Percentiles rank a stretch among this genome's conserved stretches.
Evolutionary conservation across 2,113 vertebrate species (phyloP).

Genomic region (Epinephelus lanceolatus): DNA sequence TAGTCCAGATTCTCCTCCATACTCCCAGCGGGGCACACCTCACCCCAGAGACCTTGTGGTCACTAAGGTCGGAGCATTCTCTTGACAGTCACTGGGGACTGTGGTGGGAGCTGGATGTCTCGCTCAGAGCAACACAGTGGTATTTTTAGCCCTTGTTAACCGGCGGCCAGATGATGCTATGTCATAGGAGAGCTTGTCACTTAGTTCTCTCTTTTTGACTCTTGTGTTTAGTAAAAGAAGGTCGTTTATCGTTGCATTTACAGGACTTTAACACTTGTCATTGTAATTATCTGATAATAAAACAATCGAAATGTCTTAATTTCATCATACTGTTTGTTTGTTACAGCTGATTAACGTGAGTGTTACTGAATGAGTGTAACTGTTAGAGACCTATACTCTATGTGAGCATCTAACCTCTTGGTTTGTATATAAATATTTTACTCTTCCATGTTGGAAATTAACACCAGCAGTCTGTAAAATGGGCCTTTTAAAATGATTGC

Average conservation of each 20-base stretch:
- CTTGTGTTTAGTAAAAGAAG: slow-evolving; percentile 24
- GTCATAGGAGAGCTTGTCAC: slow-evolving; percentile 62
- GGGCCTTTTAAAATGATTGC: slow-evolving; percentile 15
- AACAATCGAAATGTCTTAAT: slow-evolving; percentile 8
- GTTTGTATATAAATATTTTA: slow-evolving; percentile 19
- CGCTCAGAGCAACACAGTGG: slow-evolving; percentile 43
- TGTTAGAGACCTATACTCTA: background rate
- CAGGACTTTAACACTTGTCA: background rate
- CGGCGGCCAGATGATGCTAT: slow-evolving; percentile 58
- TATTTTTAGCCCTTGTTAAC: slow-evolving; percentile 72
- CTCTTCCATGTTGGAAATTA: slow-evolving; percentile 62
- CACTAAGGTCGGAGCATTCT: slow-evolving; percentile 57
- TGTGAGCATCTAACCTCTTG: slow-evolving; percentile 20
- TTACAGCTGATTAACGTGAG: slow-evolving; percentile 10
- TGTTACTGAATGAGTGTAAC: slow-evolving; percentile 18
- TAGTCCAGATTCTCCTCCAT: background rate
- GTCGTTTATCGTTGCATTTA: background rate
- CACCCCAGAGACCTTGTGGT: slow-evolving; percentile 36
- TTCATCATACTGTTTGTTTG: slow-evolving; percentile 5
- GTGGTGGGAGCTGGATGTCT: slow-evolving; percentile 55
- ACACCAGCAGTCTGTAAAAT: slow-evolving; percentile 34
- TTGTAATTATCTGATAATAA: background rate
- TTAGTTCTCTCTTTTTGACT: slow-evolving; percentile 40
- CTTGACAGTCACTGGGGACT: slow-evolving; percentile 28
- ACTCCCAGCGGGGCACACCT: slow-evolving; percentile 29